phyloP scores from a whole-genome alignment of 1,140 invertebrate genomes.

The Pseudomyrmex flavicornis region DNA sequence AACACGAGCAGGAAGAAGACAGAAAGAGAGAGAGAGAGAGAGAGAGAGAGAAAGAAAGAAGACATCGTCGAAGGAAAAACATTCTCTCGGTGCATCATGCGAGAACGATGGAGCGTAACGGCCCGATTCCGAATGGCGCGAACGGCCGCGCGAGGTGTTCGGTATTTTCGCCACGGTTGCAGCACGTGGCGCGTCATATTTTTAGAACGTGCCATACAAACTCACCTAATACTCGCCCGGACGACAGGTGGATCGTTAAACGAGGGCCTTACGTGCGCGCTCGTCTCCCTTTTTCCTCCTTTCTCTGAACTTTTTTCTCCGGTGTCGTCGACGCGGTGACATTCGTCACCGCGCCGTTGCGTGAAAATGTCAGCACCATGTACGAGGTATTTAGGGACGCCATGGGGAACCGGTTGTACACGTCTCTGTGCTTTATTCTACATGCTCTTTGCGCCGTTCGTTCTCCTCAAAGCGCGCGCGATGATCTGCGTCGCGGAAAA shows the following conservation, averaged over 20 bases:
- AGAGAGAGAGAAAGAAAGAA: background rate
- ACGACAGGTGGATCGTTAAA: constrained; percentile 74
- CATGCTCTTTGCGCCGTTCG: background rate
- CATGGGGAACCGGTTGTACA: constrained; percentile 40
- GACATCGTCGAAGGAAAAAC: constrained; percentile 32
- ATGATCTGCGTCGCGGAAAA: constrained; percentile 37
- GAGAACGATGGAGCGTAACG: background rate
- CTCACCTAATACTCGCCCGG: constrained; percentile 32
- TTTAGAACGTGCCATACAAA: constrained; percentile 62
- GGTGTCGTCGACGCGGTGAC: constrained; percentile 57
- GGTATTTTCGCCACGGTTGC: constrained; percentile 56
- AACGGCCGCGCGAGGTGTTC: constrained; percentile 11
- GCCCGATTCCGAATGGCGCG: constrained; percentile 11
- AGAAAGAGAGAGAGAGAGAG: background rate
- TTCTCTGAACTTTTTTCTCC: constrained; percentile 46
- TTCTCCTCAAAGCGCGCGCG: constrained; percentile 19
- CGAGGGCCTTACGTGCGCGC: constrained; percentile 22
- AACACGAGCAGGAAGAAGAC: constrained; percentile 6
- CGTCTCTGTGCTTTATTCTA: background rate
- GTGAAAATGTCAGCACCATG: constrained; percentile 58
- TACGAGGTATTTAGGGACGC: constrained; percentile 45
- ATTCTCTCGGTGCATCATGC: background rate
- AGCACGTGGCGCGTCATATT: constrained; percentile 68
- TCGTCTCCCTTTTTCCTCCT: constrained; percentile 2
- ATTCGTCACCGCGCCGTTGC: constrained; percentile 33